Evolutionary conservation across 2,888 invertebrate genomes (phyloP), one percentile per base, ranked within the genome.

Genomic region (Hydraecia micacea): DNA sequence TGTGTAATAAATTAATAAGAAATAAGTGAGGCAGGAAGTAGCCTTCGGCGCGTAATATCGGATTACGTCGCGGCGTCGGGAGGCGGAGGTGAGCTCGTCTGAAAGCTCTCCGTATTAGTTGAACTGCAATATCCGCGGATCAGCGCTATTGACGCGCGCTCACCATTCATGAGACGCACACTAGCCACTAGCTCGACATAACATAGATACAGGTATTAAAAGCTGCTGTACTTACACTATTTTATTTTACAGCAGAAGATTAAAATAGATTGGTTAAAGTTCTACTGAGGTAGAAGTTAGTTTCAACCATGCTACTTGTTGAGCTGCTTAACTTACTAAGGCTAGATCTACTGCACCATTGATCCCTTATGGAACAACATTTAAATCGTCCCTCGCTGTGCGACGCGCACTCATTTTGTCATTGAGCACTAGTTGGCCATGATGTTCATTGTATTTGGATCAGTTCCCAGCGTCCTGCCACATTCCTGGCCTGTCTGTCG

Each of bases 111-210:
- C 67, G 58, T 62, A 78, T 71, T 75, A 73, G 75, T n/a, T 66
- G 49, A 52, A 46, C 68, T 77, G 67, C 76, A 83, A 85, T 85
- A 86, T 86, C 83, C 75, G 80, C 86, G 83, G 83, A 67, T 85
- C 73, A 77, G 77, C 74, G 67, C 63, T 79, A 72, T 62, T 55
- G 63, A 71, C 62, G 66, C 28, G 66, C 49, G 63, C 75, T 39
- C 52, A 72, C 71, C 69, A n/a, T 73, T 68, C 75, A 68, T 28
- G 42, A 42, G 46, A 68, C 81, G 49, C 73, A 73, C 46, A 39
- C 65, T 55, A 28, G 15, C 39, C 46, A 39, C 65, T 62, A 36
- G 15, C 32, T 2, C n/a, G 42, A 55, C 18, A 9, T 42, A 5
- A 62, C 15, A 18, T 62, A 46, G 0, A 7, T 25, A 36, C 18